Conservation (phyloP, 2,113 vertebrate species). For the Zapus hudsonius region DNA sequence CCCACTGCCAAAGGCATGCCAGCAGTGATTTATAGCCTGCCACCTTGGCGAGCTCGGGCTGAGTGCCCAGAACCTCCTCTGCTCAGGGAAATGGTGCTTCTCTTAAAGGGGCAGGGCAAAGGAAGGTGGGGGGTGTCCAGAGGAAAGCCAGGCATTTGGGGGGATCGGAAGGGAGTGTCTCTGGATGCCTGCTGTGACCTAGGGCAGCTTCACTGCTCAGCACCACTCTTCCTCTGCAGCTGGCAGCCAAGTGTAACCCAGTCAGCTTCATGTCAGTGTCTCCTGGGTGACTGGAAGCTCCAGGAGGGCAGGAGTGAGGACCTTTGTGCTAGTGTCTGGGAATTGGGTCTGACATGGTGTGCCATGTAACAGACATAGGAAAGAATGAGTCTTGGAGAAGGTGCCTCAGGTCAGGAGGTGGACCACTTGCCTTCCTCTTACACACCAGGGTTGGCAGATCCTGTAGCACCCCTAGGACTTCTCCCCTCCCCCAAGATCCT, state of each 20-base stretch:
- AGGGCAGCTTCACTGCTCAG: background rate
- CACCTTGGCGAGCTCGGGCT: constrained; percentile 69
- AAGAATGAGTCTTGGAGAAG: background rate
- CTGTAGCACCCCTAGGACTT: accelerated
- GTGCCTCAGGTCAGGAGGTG: background rate
- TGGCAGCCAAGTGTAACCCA: background rate
- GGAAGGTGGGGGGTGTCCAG: background rate
- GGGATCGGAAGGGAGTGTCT: background rate
- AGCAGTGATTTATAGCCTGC: constrained; percentile 76
- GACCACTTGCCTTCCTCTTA: background rate
- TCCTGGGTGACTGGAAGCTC: background rate
- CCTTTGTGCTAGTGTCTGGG: background rate
- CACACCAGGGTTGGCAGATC: background rate
- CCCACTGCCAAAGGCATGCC: constrained; percentile 76
- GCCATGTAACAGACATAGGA: background rate
- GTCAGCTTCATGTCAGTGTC: background rate
- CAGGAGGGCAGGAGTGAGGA: background rate
- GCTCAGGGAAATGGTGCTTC: constrained; percentile 43
- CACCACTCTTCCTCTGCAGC: background rate
- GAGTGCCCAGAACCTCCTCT: constrained; percentile 63
- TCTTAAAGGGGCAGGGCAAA: constrained; percentile 73
- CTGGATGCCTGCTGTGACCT: background rate
- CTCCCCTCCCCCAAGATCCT: background rate
- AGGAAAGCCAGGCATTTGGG: background rate
- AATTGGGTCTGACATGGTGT: background rate